Evolutionary conservation across 2,888 invertebrate genomes (phyloP), one percentile per base, ranked within the genome.

Genomic region (Standfussiana lucernea): DNA sequence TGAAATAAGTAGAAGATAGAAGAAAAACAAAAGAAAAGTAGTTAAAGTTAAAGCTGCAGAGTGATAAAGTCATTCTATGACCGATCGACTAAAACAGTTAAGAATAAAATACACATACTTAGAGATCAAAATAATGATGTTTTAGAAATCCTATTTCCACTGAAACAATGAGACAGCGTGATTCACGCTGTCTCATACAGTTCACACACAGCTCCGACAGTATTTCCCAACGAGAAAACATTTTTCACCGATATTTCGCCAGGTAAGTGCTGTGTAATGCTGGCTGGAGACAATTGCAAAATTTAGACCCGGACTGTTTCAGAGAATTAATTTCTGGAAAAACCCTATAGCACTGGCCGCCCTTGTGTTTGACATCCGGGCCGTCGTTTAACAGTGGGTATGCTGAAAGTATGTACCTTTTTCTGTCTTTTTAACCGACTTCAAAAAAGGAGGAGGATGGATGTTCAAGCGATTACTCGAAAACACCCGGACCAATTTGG

Each of bases 181-280:
- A n/a, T n/a, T n/a, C n/a, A n/a, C n/a, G n/a, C n/a, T n/a, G n/a
- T n/a, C n/a, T n/a, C n/a, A n/a, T n/a, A n/a, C n/a, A n/a, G n/a
- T n/a, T n/a, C n/a, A n/a, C n/a, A n/a, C n/a, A 37, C 11, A 64
- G 11, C 32, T 35, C 7, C 24, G 24, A 42, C 28, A 45, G 24
- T 37, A 66, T 77, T 66, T 45, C 28, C 15, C 11, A 32, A 45
- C 32, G 7, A 15, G 15, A 77, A 77, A 45, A 45, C 24, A 45
- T 42, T 64, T 42, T 6, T 42, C 42, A 37, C 50, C 35, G 65
- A 50, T 15, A 42, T 70, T 79, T 40, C 28, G 40, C 35, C 18
- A 69, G n/a, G 28, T 35, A 32, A 35, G 28, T 53, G 6, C 2
- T 37, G 56, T 53, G 24, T 13, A 59, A 65, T 13, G 59, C 32